Percentiles rank a stretch among this genome's conserved stretches.
Conservation (phyloP, 2,797 vertebrate species). For the Cheirogaleus major region DNA sequence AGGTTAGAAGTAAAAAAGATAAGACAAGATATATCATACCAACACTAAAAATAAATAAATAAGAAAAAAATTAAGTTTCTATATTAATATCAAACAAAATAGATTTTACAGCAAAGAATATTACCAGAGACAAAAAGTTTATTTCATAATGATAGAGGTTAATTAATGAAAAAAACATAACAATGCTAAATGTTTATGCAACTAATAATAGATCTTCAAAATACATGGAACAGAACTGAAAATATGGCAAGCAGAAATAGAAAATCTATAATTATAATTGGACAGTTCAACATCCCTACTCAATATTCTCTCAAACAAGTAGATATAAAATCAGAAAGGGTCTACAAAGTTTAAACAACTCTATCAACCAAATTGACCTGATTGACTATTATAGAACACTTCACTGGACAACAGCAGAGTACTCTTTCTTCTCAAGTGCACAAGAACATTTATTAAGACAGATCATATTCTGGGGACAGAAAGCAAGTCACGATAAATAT, state of each 20-base stretch:
- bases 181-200: not conserved
- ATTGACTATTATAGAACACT: not conserved
- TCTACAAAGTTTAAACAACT: not conserved
- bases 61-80: not conserved
- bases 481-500: not conserved
- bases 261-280: not conserved
- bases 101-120: not conserved
- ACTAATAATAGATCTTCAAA: conserved; percentile 11
- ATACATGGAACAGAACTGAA: not conserved
- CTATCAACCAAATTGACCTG: not conserved
- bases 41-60: not conserved
- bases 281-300: not conserved
- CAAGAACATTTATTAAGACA: not conserved
- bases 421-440: not conserved
- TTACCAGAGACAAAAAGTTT: not conserved
- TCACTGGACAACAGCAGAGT: not conserved
- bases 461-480: not conserved
- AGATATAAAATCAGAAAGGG: conserved; percentile 20
- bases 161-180: conserved; percentile 8
- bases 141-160: not conserved
- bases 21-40: not conserved
- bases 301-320: not conserved
- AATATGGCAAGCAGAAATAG: not conserved
- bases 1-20: not conserved
- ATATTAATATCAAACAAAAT: not conserved